Evolutionary conservation across 2,888 invertebrate genomes (phyloP).

Genomic region (Ennomos fuscantarius): DNA sequence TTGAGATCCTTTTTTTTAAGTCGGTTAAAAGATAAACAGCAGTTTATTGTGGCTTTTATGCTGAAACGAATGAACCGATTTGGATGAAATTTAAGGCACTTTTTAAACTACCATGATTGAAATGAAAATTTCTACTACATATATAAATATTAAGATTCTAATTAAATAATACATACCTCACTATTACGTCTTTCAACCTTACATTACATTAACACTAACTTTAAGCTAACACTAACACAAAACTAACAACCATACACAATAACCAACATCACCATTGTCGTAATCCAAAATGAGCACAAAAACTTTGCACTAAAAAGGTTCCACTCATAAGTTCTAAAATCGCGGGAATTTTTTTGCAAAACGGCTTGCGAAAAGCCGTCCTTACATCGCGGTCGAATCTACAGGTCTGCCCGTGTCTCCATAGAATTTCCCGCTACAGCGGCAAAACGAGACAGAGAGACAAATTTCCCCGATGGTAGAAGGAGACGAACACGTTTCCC

Average conservation of each 20-base stretch:
- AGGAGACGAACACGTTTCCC: constrained; percentile 50
- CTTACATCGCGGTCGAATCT: constrained; percentile 66
- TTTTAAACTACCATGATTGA: too few relatives aligned
- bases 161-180: constrained; percentile 61
- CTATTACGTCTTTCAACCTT: constrained; percentile 69
- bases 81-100: too few relatives aligned
- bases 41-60: too few relatives aligned
- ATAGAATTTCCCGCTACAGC: constrained; percentile 69
- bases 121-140: too few relatives aligned
- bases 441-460: constrained; percentile 47
- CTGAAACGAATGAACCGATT: too few relatives aligned
- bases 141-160: too few relatives aligned
- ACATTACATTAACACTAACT: constrained; percentile 38
- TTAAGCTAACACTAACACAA: constrained; percentile 16
- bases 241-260: constrained; percentile 32
- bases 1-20: too few relatives aligned
- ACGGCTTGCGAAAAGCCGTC: constrained; percentile 57
- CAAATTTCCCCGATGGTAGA: constrained; percentile 38
- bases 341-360: constrained; percentile 42
- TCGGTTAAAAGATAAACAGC: too few relatives aligned
- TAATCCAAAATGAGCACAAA: constrained; percentile 35
- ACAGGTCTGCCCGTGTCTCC: constrained; percentile 76
- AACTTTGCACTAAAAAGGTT: constrained; percentile 13
- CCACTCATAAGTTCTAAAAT: constrained; percentile 34
- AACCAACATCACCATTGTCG: constrained; percentile 42